Evolutionary conservation across 2,113 vertebrate species (phyloP), one percentile per base, ranked within the genome.

Genomic region (Caretta caretta): DNA sequence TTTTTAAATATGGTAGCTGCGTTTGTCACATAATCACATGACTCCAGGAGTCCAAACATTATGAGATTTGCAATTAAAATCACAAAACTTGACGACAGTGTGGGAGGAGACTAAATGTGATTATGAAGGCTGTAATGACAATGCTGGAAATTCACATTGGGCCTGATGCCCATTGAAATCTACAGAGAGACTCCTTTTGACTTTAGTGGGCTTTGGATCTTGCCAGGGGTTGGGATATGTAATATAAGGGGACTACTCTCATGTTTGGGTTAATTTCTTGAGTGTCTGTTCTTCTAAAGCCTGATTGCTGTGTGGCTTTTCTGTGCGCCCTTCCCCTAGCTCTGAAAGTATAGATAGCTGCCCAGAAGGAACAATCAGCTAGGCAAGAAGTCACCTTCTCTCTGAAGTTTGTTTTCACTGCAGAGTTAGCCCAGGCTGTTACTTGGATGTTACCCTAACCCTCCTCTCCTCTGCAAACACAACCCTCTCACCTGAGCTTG

Each of bases 71-170:
- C 62, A 20, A 20, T 69, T 69, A n/a, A 14, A 54, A 80, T 0
- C 1, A 27, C 29, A n/a, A 91, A 90, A 89, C 20, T 46, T 0
- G 0, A 35, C 72, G 86, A 46, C 69, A 69, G 51, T 57, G 56
- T 29, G n/a, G 75, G 17, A 57, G 29, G 90, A 69, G 86, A 53
- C 38, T 49, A 79, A 93, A 35, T 3, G 69, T 62, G 48, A 59
- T 2, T 1, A 20, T 0, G 2, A 59, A 93, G 86, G 17, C 29
- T 25, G 1, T 17, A 20, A 1, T 59, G 88, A 13, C 0, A 0
- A 10, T 20, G 69, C 69, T 92, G 83, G 69, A 85, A 62, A 62
- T 2, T 5, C 62, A 38, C 51, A 12, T 19, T 62, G 80, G 16
- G 19, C 69, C 69, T 38, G 35, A 72, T 72, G 16, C 35, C 16